Evolutionary conservation across 2,797 vertebrate species (phyloP).

Genomic region (Loriculus beryllinus): DNA sequence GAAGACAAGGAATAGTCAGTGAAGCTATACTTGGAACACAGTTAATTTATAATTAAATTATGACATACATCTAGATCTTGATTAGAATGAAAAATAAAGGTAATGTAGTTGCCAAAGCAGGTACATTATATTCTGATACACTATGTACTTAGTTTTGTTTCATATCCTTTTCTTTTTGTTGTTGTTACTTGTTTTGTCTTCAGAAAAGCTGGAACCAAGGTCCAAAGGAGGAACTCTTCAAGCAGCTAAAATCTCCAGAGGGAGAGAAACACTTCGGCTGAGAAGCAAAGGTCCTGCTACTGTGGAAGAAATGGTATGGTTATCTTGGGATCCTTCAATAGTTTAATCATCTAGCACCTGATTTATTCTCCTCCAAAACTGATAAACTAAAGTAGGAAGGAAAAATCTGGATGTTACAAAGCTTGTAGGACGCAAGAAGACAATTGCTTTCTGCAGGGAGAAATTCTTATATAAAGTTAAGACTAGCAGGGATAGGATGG

Average conservation of each 20-base stretch:
- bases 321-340: not conserved
- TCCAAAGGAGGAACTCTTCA: conserved; percentile 79
- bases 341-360: not conserved
- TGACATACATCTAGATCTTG: not conserved
- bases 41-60: not conserved
- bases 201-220: conserved; percentile 91
- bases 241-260: conserved; percentile 81
- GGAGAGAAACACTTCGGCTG: conserved; percentile 89
- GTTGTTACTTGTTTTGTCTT: not conserved
- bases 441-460: not conserved
- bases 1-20: not conserved
- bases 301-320: conserved; percentile 87
- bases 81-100: not conserved
- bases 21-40: not conserved
- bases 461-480: not conserved
- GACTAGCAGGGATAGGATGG: not conserved
- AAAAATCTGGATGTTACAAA: not conserved
- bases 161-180: not conserved
- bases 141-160: not conserved
- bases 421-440: not conserved
- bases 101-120: not conserved
- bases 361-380: not conserved
- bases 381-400: not conserved
- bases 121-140: not conserved
- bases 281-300: conserved; percentile 90